These are phyloP conservation scores for Tachina fera DNA, from an alignment of 2,888 invertebrate species.

Conservation along the genomic window DNA sequence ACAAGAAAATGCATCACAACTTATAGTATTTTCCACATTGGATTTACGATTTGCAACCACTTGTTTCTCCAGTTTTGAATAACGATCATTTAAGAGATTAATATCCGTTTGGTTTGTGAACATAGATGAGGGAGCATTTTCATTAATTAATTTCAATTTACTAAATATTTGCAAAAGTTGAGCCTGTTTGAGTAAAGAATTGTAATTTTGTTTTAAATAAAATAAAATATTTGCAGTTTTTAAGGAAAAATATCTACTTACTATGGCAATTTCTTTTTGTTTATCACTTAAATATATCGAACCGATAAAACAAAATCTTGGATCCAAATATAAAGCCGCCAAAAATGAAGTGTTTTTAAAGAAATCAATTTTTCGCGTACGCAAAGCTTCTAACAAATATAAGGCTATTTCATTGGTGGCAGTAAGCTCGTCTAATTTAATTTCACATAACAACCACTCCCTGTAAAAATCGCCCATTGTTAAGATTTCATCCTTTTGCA, in stretches of 20 bases:
- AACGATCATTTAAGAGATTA: slow-evolving; percentile 5
- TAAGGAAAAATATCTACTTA: slow-evolving; percentile 36
- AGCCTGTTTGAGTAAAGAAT: slow-evolving; percentile 12
- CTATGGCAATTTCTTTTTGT: slow-evolving; percentile 45
- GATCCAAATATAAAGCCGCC: slow-evolving; percentile 59
- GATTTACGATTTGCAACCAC: background rate
- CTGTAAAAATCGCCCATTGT: slow-evolving; percentile 70
- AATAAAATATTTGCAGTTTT: background rate
- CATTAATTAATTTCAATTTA: slow-evolving; percentile 32
- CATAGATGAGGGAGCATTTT: background rate
- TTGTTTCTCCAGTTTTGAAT: slow-evolving; percentile 29
- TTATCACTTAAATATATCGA: slow-evolving; percentile 33
- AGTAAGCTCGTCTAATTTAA: slow-evolving; percentile 29
- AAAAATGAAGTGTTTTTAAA: slow-evolving; percentile 45
- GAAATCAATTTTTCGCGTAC: slow-evolving; percentile 3
- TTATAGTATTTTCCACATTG: background rate
- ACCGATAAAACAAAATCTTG: slow-evolving; percentile 51
- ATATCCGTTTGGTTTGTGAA: background rate
- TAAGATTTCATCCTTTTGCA: slow-evolving; percentile 59
- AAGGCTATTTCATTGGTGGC: slow-evolving; percentile 44
- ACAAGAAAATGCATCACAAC: background rate
- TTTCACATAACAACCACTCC: slow-evolving; percentile 61
- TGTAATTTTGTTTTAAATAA: background rate
- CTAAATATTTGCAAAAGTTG: slow-evolving; percentile 47
- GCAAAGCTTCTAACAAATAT: slow-evolving; percentile 35